These are phyloP conservation scores for Bradypodion pumilum DNA, from an alignment of 2,797 vertebrate species.

Conservation along the genomic window DNA sequence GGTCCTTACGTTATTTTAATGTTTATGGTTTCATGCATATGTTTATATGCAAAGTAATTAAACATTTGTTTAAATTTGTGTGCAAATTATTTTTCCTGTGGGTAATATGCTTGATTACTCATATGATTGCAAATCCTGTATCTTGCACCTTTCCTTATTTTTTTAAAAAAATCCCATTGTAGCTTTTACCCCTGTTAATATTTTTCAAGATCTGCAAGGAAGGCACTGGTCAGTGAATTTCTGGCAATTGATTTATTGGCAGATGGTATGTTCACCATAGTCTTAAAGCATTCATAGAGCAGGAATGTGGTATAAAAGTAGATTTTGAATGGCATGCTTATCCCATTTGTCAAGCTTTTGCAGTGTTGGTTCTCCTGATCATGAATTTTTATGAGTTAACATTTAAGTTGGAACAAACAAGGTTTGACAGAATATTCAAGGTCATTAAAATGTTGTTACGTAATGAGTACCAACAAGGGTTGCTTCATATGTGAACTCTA, in stretches of 20 bases:
- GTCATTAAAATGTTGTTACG: neutral
- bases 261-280: neutral
- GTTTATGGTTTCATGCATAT: too few species aligned
- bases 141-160: neutral
- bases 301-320: neutral
- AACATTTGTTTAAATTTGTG: neutral
- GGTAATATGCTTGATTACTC: neutral
- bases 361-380: neutral
- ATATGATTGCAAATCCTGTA: neutral
- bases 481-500: neutral
- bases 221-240: neutral
- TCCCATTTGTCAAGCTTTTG: neutral
- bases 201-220: neutral
- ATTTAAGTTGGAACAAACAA: neutral
- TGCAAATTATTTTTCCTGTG: neutral
- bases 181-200: neutral
- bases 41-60: neutral
- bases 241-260: neutral
- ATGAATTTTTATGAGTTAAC: neutral
- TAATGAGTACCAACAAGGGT: neutral
- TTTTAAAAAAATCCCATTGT: neutral
- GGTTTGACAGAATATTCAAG: neutral
- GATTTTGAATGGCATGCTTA: neutral
- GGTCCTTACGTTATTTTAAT: too few species aligned
- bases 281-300: neutral